Evolutionary conservation across 23 tunicate genomes (phyloP), one percentile per base, ranked within the genome.

Genomic region (Ascidia mentula): DNA sequence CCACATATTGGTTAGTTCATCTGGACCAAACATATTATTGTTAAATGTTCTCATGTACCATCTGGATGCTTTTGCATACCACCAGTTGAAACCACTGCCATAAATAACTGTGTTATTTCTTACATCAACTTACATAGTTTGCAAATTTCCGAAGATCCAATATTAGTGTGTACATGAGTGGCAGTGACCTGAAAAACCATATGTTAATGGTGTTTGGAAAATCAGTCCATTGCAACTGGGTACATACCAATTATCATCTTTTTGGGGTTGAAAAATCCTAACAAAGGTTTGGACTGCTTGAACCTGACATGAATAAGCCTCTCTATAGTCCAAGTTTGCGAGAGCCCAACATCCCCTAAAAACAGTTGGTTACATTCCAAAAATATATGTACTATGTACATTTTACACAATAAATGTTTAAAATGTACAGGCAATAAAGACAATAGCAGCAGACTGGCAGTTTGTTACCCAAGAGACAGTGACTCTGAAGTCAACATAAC

Each of bases 181-280:
- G 95, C 24, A 95, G 59, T 34, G 95, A 90, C 98, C 98, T 93
- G 81, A n/a, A n/a, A n/a, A n/a, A n/a, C n/a, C n/a, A n/a, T n/a
- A n/a, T n/a, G n/a, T n/a, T n/a, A n/a, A n/a, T n/a, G n/a, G n/a
- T n/a, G n/a, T n/a, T n/a, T n/a, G n/a, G n/a, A n/a, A n/a, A n/a
- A n/a, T n/a, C n/a, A n/a, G n/a, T n/a, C n/a, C n/a, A 6, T 34
- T 71, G 40, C 33, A 71, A 71, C 75, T 17, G 1, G 30, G 1
- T 71, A 36, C 33, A 71, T 36, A 93, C 98, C 98, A 95, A 40
- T 95, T 95, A 75, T 95, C 98, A 79, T 95, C 98, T 71, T 95
- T 95, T 72, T 79, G 84, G 3, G 88, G 73, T 80, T 95, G 96
- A 45, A 89, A 90, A 31, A 82, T 82, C 69, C 73, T 86, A 32